Percentiles rank a stretch among this genome's conserved stretches.
These are phyloP conservation scores for Tringa solitaria DNA, from an alignment of 2,113 vertebrate species.

Conservation along the genomic window DNA sequence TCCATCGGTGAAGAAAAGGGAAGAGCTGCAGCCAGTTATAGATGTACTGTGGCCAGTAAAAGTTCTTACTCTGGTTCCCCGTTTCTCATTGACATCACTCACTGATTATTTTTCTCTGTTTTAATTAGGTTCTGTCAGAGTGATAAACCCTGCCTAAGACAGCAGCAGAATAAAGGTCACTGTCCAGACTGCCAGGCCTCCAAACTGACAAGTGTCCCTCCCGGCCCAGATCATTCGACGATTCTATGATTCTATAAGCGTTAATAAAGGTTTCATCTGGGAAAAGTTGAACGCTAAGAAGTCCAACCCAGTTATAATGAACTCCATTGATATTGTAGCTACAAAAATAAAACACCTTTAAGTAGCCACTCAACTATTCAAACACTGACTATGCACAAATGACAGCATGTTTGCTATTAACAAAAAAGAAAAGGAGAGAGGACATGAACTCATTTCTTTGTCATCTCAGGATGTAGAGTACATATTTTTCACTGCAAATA, in stretches of 20 bases:
- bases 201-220: constrained; percentile 39
- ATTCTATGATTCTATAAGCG: too few relatives aligned
- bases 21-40: constrained; percentile 14
- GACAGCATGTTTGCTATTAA: background rate
- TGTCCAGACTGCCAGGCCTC: constrained; percentile 21
- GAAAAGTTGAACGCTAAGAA: constrained; percentile 7
- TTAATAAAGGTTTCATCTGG: constrained; percentile 26
- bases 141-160: constrained; percentile 40
- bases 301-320: background rate
- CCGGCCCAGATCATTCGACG: too few relatives aligned
- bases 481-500: background rate
- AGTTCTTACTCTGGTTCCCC: constrained; percentile 39
- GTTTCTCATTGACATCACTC: constrained; percentile 55
- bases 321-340: background rate
- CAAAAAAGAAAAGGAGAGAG: background rate
- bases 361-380: background rate
- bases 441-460: background rate
- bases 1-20: constrained; percentile 36
- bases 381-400: background rate
- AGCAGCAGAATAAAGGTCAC: constrained; percentile 57
- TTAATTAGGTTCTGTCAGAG: constrained; percentile 61
- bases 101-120: background rate
- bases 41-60: constrained; percentile 53
- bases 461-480: background rate
- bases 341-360: background rate